Evolutionary conservation across 1,140 invertebrate genomes (phyloP), one percentile per base, ranked within the genome.

Genomic region (Dendrolimus kikuchii): DNA sequence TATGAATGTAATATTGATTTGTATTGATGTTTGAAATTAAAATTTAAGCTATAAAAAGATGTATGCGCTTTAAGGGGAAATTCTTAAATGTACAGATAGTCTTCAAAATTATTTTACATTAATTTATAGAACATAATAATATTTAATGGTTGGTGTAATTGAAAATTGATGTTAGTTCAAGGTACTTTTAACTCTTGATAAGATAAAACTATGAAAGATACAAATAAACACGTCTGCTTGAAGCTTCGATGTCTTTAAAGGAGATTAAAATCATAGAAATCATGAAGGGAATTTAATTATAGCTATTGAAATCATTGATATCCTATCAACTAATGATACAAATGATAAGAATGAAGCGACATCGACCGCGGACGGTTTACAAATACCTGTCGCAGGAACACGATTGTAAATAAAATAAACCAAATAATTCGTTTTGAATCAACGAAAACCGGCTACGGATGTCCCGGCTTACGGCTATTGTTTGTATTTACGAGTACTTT

Each of bases 401-500:
- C 42, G 64, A 67, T 61, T 65, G 60, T 64, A 74, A 71, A 74
- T 73, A 70, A 73, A 50, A 48, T 45, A 53, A 66, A 46, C 7
- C 4, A n/a, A 7, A 23, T 45, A 46, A 46, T 36, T 9, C 36
- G 49, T 50, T 50, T 7, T 50, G 49, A 23, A 41, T 59, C 55
- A 42, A 48, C 59, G 55, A 57, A 40, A 73, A 64, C 57, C 58
- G 66, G 53, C 53, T 50, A 71, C 73, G 58, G 66, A 74, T 66
- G 57, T 64, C 57, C 59, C 42, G 46, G 37, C 40, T 51, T 40
- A 51, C 58, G 49, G 60, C 60, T 23, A 74, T 80, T 77, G 81
- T 81, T 81, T 79, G 70, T 72, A 51, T 74, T 74, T 74, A 71
- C 70, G 53, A 67, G 62, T 68, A 69, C 64, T 68, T 59, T 61